Evolutionary conservation across 1,140 invertebrate genomes (phyloP).

Genomic region (Himalopsyche phryganea): DNA sequence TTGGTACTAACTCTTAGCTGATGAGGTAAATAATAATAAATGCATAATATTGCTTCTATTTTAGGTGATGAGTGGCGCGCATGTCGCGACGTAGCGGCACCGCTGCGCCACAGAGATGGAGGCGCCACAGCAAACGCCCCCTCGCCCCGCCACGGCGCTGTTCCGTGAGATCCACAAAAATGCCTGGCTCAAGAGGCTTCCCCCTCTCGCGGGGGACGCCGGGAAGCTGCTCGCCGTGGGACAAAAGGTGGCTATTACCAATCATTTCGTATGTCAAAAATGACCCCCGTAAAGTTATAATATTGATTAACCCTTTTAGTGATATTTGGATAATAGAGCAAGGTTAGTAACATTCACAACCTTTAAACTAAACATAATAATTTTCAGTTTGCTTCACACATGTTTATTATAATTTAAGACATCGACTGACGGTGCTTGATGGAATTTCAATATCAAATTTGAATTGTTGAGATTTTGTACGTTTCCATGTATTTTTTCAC

Average conservation of each 20-base stretch:
- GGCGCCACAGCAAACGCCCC: slow-evolving; percentile 1
- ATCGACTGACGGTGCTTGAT: too few species aligned
- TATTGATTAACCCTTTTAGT: background rate
- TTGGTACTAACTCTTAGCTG: too few species aligned
- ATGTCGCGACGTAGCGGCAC: too few species aligned
- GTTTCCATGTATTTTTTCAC: too few species aligned
- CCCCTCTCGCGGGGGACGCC: background rate
- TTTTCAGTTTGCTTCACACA: background rate
- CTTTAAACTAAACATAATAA: background rate
- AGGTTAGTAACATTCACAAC: background rate
- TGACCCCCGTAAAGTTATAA: background rate
- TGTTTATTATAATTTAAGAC: too few species aligned
- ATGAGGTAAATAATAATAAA: too few species aligned
- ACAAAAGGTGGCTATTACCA: background rate
- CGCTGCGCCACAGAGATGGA: background rate
- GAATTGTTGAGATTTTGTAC: too few species aligned
- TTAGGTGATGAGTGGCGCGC: too few species aligned
- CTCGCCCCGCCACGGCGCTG: slow-evolving; percentile 28
- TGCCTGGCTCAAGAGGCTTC: slow-evolving; percentile 62
- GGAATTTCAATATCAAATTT: too few species aligned
- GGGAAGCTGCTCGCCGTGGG: background rate
- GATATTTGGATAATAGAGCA: background rate
- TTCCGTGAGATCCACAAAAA: slow-evolving; percentile 75
- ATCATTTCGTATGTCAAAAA: too few species aligned
- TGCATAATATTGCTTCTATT: too few species aligned